Percentiles rank a stretch among this genome's conserved stretches.
phyloP scores from a whole-genome alignment of 2,113 vertebrate species.

The Esox niger region DNA sequence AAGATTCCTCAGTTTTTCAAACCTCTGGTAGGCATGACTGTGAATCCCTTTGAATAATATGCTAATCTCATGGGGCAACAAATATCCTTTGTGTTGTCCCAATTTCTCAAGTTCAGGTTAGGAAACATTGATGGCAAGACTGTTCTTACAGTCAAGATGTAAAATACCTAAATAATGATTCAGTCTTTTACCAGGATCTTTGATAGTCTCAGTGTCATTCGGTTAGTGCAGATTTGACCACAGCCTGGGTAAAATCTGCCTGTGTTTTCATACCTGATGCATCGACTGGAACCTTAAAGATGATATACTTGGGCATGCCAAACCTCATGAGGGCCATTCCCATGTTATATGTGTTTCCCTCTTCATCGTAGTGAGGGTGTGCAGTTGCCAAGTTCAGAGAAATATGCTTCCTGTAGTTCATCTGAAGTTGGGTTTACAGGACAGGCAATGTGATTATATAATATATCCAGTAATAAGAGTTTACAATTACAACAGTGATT shows the following conservation, averaged over 20 bases:
- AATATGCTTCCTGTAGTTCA: conserved; percentile 86
- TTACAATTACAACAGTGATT: background rate
- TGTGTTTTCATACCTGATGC: conserved; percentile 73
- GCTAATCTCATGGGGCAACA: too few species aligned
- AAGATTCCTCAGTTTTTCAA: too few species aligned
- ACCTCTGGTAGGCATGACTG: too few species aligned
- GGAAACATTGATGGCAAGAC: too few species aligned
- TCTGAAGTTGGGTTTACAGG: conserved; percentile 62
- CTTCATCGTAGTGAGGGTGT: conserved; percentile 90
- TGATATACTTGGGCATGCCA: conserved; percentile 82
- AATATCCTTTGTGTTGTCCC: too few species aligned
- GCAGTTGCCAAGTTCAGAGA: conserved; percentile 84
- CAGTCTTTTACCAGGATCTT: too few species aligned
- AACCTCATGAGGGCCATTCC: conserved; percentile 85
- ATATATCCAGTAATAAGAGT: background rate
- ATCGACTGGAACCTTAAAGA: conserved; percentile 84
- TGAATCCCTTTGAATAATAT: too few species aligned
- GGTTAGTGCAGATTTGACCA: too few species aligned
- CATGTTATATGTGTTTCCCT: conserved; percentile 89
- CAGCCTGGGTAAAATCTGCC: too few species aligned
- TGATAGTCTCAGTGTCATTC: too few species aligned
- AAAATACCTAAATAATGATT: background rate
- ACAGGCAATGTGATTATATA: conserved; percentile 10
- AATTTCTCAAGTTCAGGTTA: too few species aligned
- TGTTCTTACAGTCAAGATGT: too few species aligned